These are phyloP conservation scores for Telmatochromis brachygnathus DNA, from an alignment of 2,113 vertebrate species.

Conservation along the genomic window DNA sequence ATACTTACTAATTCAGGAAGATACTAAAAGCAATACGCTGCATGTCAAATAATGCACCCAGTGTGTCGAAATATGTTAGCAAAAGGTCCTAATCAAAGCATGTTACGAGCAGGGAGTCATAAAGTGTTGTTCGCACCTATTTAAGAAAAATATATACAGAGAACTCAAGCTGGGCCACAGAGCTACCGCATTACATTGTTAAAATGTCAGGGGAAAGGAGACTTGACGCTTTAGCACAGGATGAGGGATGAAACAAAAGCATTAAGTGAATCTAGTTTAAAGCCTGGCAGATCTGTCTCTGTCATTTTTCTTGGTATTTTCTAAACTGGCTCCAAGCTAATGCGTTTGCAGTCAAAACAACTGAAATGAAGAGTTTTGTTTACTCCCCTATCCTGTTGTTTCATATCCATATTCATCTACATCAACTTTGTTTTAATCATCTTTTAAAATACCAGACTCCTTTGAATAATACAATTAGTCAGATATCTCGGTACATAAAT, in stretches of 20 bases:
- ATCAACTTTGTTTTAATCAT: neutral
- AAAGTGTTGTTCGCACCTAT: neutral
- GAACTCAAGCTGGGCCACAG: neutral
- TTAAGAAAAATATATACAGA: neutral
- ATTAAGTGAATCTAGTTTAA: constrained; percentile 1
- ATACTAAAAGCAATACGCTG: neutral
- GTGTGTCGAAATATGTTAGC: neutral
- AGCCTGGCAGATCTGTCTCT: neutral
- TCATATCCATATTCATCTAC: neutral
- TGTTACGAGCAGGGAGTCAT: neutral
- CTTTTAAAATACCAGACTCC: neutral
- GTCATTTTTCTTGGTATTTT: neutral
- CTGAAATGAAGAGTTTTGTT: neutral
- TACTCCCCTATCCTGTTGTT: neutral
- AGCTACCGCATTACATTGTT: constrained; percentile 8
- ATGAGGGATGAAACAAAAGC: constrained; percentile 26
- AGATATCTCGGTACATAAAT: neutral
- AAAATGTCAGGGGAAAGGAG: constrained; percentile 14
- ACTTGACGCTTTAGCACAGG: neutral
- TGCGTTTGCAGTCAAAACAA: neutral
- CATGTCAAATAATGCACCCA: neutral
- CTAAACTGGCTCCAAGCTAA: neutral
- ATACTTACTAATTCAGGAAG: neutral
- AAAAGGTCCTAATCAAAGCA: neutral
- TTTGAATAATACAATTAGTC: neutral